Base-by-base conservation (phyloP, 2,797 vertebrate genomes). In the Jordanella pulchra region DNA sequence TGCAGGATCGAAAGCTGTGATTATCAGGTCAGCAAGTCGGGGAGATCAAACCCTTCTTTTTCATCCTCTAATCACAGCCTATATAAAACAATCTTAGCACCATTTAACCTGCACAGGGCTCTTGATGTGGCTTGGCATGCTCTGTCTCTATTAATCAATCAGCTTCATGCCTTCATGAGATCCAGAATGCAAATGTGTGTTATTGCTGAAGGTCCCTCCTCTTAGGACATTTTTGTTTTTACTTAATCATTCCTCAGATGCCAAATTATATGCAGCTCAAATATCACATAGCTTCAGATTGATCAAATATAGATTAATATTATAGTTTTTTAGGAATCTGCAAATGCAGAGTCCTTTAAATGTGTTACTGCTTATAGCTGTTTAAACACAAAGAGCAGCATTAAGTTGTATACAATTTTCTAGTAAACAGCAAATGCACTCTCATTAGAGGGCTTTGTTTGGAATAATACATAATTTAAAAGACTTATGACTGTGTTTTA, bases 81-180 rank as follows among this genome's bases (percentile, higher is more conserved):
- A 88, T 93, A 94, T 93, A 93, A 95, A 93, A 94, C 93, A 94
- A 95, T 95, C 92, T 93, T 92, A 93, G 93, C 93, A 93, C 92
- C 94, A 93, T 92, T 95, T 95, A 95, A 95, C 93, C 93, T 94
- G 93, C 77, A 88, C 87, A 81, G 89, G 80, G 87, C 89, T 89
- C 89, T 87, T 93, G 95, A 94, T 93, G 91, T 89, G 91, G 88
- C 92, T 93, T 88, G 91, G 90, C 92, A 91, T 93, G 93, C 93
- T 93, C 92, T 95, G 94, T 95, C 94, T 94, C 91, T 93, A 92
- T 95, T 95, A 95, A 95, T 95, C 93, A 94, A 93, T 95, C 93
- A 91, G 89, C 89, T 92, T 83, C 85, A 87, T 90, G 89, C 73
- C 82, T 90, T 88, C 84, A 73, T 80, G 70, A 90, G 89, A 89